Conservation (phyloP, 2,888 invertebrate species). For the Caenorhabditis uteleia region DNA sequence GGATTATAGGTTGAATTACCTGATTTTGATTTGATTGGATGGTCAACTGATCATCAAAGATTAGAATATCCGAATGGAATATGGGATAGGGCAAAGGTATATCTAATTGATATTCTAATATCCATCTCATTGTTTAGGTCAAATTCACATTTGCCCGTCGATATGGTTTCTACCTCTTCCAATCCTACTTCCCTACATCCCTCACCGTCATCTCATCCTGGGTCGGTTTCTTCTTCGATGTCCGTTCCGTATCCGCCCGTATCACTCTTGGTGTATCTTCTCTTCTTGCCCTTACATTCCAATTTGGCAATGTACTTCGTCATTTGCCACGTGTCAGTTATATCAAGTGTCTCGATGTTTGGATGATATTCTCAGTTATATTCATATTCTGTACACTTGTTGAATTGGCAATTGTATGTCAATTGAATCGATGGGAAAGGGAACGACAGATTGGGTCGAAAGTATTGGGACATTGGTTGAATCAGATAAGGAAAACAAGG, state of each 20-base stretch:
- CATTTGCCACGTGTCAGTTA: slow-evolving; percentile 69
- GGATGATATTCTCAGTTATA: slow-evolving; percentile 68
- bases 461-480: slow-evolving; percentile 68
- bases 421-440: slow-evolving; percentile 67
- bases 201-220: slow-evolving; percentile 66
- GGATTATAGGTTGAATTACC: slow-evolving; percentile 66
- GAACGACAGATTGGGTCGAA: slow-evolving; percentile 68
- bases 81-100: slow-evolving; percentile 64
- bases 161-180: slow-evolving; percentile 70
- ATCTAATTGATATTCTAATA: not conserved
- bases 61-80: slow-evolving; percentile 69
- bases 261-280: slow-evolving; percentile 69
- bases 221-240: slow-evolving; percentile 70
- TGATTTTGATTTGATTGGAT: slow-evolving; percentile 68
- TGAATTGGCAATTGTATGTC: slow-evolving; percentile 69
- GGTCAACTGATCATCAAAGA: slow-evolving; percentile 66
- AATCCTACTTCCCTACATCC: slow-evolving; percentile 69
- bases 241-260: slow-evolving; percentile 68
- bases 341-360: slow-evolving; percentile 69
- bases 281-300: slow-evolving; percentile 69
- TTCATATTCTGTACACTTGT: slow-evolving; percentile 69
- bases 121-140: slow-evolving; percentile 53
- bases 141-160: slow-evolving; percentile 69
- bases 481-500: slow-evolving; percentile 67
- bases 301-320: slow-evolving; percentile 69